phyloP scores from a whole-genome alignment of 2,888 invertebrate species.

The Andrena trimmerana region DNA sequence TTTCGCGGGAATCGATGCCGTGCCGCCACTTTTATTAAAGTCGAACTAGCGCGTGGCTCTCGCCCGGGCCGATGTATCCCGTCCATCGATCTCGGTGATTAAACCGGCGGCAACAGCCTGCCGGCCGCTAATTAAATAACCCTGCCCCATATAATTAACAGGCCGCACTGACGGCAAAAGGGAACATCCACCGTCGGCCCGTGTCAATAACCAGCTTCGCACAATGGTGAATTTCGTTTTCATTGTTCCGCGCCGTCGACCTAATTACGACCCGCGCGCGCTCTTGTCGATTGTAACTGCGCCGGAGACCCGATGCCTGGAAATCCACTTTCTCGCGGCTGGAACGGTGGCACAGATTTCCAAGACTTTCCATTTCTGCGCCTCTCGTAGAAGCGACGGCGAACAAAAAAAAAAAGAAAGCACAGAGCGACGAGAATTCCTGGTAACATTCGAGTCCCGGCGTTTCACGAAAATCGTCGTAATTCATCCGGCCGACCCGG shows the following conservation, averaged over 20 bases:
- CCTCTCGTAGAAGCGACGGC: neutral
- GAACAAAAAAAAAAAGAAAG: neutral
- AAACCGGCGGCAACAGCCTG: constrained; percentile 44
- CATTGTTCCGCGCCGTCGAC: constrained; percentile 38
- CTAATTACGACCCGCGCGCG: constrained; percentile 29
- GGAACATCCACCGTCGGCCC: constrained; percentile 14
- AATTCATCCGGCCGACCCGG: constrained; percentile 10
- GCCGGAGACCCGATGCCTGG: neutral
- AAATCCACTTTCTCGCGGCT: neutral
- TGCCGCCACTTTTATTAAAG: constrained; percentile 64
- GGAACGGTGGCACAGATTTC: constrained; percentile 4
- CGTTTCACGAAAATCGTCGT: neutral
- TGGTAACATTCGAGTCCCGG: no score
- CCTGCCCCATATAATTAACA: constrained; percentile 52
- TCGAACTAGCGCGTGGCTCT: constrained; percentile 52
- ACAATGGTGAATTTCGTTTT: constrained; percentile 54
- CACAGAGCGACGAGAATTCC: no score
- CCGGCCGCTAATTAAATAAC: constrained; percentile 51
- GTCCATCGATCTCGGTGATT: constrained; percentile 53
- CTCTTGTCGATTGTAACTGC: constrained; percentile 4
- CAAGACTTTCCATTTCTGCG: neutral
- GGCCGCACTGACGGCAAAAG: constrained; percentile 14
- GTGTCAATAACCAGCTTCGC: constrained; percentile 50
- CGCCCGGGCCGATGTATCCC: constrained; percentile 4
- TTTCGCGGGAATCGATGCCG: constrained; percentile 61